phyloP scores from a whole-genome alignment of 2,888 invertebrate genomes.

The Pterobdella sp. region DNA sequence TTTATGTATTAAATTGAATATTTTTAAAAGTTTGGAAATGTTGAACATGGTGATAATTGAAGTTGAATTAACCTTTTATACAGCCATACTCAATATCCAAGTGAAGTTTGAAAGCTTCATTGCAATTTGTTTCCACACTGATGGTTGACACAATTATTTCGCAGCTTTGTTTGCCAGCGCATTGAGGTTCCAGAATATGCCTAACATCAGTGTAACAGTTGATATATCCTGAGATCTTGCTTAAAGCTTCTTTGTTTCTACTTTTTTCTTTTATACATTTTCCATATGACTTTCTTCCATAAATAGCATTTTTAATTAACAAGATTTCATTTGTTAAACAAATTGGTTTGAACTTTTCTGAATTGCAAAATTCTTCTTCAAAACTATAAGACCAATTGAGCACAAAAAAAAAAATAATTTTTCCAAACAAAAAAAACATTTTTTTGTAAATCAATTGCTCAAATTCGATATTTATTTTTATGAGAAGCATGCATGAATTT shows the following conservation, averaged over 20 bases:
- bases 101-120: not conserved
- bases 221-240: not conserved
- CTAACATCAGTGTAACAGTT: constrained; percentile 16
- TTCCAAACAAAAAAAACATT: not conserved
- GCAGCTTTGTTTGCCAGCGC: constrained; percentile 16
- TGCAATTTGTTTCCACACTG: not conserved
- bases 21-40: too few relatives aligned
- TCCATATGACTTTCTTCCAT: constrained; percentile 17
- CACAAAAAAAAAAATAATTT: too few relatives aligned
- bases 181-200: constrained; percentile 13
- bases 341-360: constrained; percentile 5
- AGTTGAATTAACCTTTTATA: not conserved
- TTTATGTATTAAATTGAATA: too few relatives aligned
- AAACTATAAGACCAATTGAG: too few relatives aligned
- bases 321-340: constrained; percentile 7
- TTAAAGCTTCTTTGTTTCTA: not conserved
- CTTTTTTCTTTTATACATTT: constrained; percentile 17
- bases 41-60: not conserved
- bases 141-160: constrained; percentile 2
- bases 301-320: constrained; percentile 6
- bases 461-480: not conserved
- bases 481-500: not conserved
- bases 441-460: not conserved
- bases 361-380: constrained; percentile 13
- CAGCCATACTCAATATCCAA: not conserved